A percentile compares a stretch with the other conserved stretches of the same genome.
phyloP scores from a whole-genome alignment of 1,140 invertebrate genomes.

The Caerostris extrusa region DNA sequence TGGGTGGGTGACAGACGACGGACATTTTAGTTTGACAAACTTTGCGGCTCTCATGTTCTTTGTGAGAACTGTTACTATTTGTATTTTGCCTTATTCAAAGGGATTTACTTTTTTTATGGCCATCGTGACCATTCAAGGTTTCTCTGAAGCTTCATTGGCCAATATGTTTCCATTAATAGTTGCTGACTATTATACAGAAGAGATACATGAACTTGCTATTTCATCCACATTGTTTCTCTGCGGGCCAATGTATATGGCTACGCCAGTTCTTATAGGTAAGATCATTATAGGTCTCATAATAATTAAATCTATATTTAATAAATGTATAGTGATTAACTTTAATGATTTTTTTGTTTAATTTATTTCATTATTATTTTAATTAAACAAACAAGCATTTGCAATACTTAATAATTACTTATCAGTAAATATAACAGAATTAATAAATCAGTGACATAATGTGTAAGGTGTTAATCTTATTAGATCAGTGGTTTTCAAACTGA shows the following conservation, averaged over 20 bases:
- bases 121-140: slow-evolving; percentile 28
- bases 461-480: too few species aligned
- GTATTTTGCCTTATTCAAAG: slow-evolving; percentile 3
- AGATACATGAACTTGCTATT: slow-evolving; percentile 23
- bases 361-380: too few species aligned
- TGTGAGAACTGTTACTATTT: slow-evolving; percentile 50
- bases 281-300: neutral
- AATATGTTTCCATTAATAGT: slow-evolving; percentile 76
- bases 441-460: too few species aligned
- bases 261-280: slow-evolving; percentile 2
- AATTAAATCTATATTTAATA: too few species aligned
- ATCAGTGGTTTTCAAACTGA: too few species aligned
- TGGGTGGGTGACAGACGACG: slow-evolving; percentile 56
- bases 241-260: neutral
- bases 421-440: too few species aligned
- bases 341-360: too few species aligned
- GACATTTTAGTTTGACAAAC: slow-evolving; percentile 36
- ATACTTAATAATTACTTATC: too few species aligned
- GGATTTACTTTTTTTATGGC: slow-evolving; percentile 56
- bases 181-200: slow-evolving; percentile 74
- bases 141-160: slow-evolving; percentile 51
- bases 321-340: too few species aligned
- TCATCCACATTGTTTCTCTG: neutral
- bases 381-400: too few species aligned
- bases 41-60: slow-evolving; percentile 60